Base-by-base conservation (phyloP, 1,140 invertebrate species). In the Drosophila biarmipes region DNA sequence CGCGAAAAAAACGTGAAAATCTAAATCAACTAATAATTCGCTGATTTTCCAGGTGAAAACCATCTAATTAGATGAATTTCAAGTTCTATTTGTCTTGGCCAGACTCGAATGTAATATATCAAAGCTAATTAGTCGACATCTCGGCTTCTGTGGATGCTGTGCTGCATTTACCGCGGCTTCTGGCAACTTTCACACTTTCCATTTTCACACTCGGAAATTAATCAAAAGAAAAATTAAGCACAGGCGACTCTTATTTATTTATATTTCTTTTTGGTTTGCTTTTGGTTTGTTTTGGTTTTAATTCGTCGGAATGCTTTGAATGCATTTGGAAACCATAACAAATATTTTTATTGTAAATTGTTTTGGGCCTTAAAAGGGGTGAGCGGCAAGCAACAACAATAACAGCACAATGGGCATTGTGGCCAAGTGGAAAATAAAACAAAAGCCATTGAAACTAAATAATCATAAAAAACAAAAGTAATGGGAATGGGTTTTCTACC, bases 151-250 rank as follows among this genome's bases (percentile, higher is more conserved):
- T 40, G n/a, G 35, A 24, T 53, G 31, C 61, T 63, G 42, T 63
- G 42, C 31, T 46, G 57, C 61, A 57, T 61, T 24, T 14, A 53
- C 62, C 15, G 15, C 3, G 55, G 11, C 53, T 59, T 51, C 68
- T 63, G 38, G 24, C 45, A 87, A 87, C 82, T 87, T 87, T 87
- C 84, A 87, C 79, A 87, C 82, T 87, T 87, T 87, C 84, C 79
- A 84, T 74, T 87, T 79, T 87, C 66, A 84, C 84, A 89, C 82
- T 67, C 49, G 56, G 46, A 79, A 79, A 89, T 84, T 76, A 81
- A 86, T 81, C 78, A 81, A 78, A 78, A 64, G 54, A 73, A 76
- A 48, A 54, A 77, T 62, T 61, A 59, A 63, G 51, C 51, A 67
- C 57, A 58, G 40, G 24, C 49, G 42, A 66, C 37, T 48, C 31